A percentile compares a stretch with the other conserved stretches of the same genome.
phyloP scores from a whole-genome alignment of 2,888 invertebrate genomes.

The Liopterus haemorrhoidalis region DNA sequence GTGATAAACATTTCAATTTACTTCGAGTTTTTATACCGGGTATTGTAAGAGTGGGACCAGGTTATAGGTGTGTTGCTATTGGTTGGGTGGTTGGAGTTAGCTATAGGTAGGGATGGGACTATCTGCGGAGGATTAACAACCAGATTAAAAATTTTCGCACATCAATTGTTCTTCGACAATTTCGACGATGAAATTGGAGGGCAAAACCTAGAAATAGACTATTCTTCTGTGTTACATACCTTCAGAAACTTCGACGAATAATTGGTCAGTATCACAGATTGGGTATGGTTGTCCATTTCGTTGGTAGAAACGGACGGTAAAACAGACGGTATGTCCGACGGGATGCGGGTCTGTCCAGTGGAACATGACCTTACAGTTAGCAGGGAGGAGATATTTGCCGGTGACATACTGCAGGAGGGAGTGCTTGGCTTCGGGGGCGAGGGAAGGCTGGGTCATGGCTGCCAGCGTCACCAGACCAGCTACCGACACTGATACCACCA shows the following conservation, averaged over 20 bases:
- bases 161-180: background rate
- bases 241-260: slow-evolving; percentile 80
- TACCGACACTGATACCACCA: slow-evolving; percentile 83
- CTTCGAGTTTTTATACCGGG: too few relatives aligned
- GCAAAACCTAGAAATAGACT: slow-evolving; percentile 8
- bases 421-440: slow-evolving; percentile 85
- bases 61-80: too few relatives aligned
- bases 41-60: too few relatives aligned
- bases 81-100: too few relatives aligned
- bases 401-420: slow-evolving; percentile 86
- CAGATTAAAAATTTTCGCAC: slow-evolving; percentile 15
- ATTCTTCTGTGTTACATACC: slow-evolving; percentile 75
- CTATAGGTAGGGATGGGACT: background rate
- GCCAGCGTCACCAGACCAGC: slow-evolving; percentile 84
- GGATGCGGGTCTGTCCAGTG: slow-evolving; percentile 86
- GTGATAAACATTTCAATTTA: too few relatives aligned
- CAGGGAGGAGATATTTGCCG: slow-evolving; percentile 82
- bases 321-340: slow-evolving; percentile 88
- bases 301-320: slow-evolving; percentile 84
- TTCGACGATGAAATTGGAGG: background rate
- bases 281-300: slow-evolving; percentile 92
- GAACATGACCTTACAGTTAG: slow-evolving; percentile 81
- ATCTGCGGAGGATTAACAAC: background rate
- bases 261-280: slow-evolving; percentile 86
- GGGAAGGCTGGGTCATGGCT: slow-evolving; percentile 84